phyloP scores from a whole-genome alignment of 2,113 vertebrate genomes.

The Phaethornis superciliosus region DNA sequence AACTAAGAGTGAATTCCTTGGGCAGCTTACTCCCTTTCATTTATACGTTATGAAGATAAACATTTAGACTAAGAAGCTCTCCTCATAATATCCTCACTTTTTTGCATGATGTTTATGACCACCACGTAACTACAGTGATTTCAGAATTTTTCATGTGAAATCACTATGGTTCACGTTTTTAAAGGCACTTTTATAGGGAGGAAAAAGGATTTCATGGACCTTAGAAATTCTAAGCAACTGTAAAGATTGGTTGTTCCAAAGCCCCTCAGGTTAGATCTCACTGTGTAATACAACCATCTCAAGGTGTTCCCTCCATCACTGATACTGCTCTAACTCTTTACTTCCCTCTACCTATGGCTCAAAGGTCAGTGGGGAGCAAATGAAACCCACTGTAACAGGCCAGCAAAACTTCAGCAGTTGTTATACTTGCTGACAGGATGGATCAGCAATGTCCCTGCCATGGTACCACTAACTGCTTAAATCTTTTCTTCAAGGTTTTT shows the following conservation, averaged over 20 bases:
- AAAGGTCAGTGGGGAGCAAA: not conserved
- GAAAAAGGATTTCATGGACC: not conserved
- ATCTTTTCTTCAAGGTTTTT: not conserved
- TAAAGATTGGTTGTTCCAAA: not conserved
- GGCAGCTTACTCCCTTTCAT: slow-evolving; percentile 12
- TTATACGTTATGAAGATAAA: slow-evolving; percentile 1
- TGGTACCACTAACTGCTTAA: not conserved
- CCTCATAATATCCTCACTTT: not conserved
- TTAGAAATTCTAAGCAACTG: not conserved
- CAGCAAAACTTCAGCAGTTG: not conserved
- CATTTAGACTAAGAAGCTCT: slow-evolving; percentile 4
- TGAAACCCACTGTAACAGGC: not conserved
- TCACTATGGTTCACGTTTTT: not conserved
- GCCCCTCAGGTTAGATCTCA: not conserved
- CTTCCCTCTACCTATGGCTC: not conserved
- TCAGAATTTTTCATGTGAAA: not conserved
- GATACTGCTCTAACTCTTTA: not conserved
- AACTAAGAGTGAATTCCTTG: not conserved
- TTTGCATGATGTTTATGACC: not conserved
- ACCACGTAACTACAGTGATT: not conserved
- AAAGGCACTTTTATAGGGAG: not conserved
- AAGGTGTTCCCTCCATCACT: not conserved
- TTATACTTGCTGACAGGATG: not conserved
- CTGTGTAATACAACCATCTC: not conserved
- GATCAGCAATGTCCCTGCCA: not conserved